Percentiles rank a stretch among this genome's conserved stretches.
These are phyloP conservation scores for Conomelus anceps DNA, from an alignment of 2,888 invertebrate genomes.

Conservation along the genomic window DNA sequence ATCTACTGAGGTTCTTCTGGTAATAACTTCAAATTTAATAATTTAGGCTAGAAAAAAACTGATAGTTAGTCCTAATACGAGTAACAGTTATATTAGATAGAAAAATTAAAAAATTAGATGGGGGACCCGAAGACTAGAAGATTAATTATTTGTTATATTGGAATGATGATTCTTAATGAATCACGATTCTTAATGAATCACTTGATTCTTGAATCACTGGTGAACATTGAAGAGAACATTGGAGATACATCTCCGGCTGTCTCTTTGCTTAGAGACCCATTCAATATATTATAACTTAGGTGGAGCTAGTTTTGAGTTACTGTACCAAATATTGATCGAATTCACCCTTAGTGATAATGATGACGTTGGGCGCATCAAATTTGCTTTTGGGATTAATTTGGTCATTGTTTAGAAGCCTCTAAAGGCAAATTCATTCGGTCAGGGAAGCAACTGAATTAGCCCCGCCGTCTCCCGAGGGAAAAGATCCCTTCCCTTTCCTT, in stretches of 20 bases:
- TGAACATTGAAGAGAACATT: too few species aligned
- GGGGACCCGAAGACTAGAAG: too few species aligned
- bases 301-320: not conserved
- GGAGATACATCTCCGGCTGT: not conserved
- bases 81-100: too few species aligned
- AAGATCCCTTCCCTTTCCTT: not conserved
- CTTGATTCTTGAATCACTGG: too few species aligned
- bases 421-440: not conserved
- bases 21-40: too few species aligned
- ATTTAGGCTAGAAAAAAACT: too few species aligned
- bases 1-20: too few species aligned
- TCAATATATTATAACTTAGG: not conserved
- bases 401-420: not conserved
- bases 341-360: not conserved
- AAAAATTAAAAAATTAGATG: too few species aligned
- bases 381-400: not conserved
- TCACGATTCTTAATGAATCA: too few species aligned
- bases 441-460: not conserved
- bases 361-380: not conserved
- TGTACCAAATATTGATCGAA: not conserved
- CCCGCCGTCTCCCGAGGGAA: not conserved
- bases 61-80: too few species aligned
- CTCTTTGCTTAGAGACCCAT: not conserved
- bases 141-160: too few species aligned
- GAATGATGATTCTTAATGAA: too few species aligned